These are phyloP conservation scores for Semnopithecus entellus DNA, from an alignment of 2,113 vertebrate genomes.

Conservation along the genomic window DNA sequence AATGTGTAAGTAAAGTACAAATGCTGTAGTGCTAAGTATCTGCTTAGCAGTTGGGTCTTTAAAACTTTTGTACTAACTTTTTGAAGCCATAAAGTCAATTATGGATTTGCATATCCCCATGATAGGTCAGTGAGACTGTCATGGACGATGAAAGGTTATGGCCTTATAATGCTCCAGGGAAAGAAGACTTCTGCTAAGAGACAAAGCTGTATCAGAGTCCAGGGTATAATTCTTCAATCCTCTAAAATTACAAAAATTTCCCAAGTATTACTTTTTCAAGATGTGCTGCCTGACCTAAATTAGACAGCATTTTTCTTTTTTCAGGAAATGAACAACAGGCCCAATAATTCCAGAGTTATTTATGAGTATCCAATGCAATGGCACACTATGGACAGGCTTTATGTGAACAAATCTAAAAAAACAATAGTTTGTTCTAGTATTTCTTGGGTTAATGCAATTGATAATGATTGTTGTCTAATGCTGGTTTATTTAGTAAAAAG, in stretches of 20 bases:
- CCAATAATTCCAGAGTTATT: background rate
- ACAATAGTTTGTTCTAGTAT: background rate
- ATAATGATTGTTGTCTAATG: background rate
- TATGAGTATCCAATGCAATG: background rate
- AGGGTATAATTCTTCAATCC: background rate
- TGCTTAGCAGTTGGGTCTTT: background rate
- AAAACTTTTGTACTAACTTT: background rate
- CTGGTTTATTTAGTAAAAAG: background rate
- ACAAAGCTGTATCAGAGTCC: background rate
- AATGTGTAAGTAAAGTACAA: background rate
- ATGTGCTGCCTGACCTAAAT: background rate
- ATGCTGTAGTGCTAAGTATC: background rate
- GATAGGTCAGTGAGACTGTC: background rate
- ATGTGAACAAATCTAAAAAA: background rate
- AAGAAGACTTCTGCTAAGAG: background rate
- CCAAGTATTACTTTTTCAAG: background rate
- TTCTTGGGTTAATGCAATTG: background rate
- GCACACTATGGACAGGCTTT: background rate
- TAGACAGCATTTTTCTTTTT: background rate
- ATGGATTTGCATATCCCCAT: background rate
- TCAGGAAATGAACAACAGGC: background rate
- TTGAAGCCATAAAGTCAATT: background rate
- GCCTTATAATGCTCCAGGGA: background rate
- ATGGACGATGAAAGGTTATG: background rate
- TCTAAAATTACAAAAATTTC: background rate